Percentiles rank a stretch among this genome's conserved stretches.
Conservation (phyloP, 2,797 vertebrate species). For the Macropodus opercularis region DNA sequence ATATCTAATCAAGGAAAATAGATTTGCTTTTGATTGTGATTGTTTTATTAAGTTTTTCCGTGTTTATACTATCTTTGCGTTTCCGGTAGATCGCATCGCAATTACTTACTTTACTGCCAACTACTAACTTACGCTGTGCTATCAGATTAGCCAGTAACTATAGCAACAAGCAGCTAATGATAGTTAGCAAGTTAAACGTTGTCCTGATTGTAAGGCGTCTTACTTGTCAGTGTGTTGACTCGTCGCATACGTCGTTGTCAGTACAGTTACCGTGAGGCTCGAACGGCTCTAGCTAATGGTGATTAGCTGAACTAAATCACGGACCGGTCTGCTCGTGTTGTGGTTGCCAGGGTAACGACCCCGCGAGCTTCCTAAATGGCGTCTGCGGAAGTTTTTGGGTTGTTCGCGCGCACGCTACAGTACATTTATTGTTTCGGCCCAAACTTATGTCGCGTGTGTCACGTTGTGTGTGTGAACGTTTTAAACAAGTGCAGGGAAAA, state of each 20-base stretch:
- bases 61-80: no score
- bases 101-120: no score
- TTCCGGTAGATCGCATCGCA: no score
- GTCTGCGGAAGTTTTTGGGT: not conserved
- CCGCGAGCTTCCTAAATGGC: not conserved
- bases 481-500: not conserved
- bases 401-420: not conserved
- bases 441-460: accelerated
- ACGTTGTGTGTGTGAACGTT: no score
- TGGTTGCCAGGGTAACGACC: slow-evolving; percentile 63
- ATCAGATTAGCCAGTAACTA: not conserved
- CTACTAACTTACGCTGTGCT: not conserved
- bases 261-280: no score
- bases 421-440: accelerated
- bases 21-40: no score
- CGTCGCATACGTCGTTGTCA: not conserved
- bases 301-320: slow-evolving; percentile 51
- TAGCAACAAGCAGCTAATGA: not conserved
- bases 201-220: not conserved
- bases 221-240: slow-evolving; percentile 16
- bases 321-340: slow-evolving; percentile 29
- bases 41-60: no score
- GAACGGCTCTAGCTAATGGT: not conserved
- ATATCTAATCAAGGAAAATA: no score
- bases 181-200: not conserved